Conservation (phyloP, 2,888 invertebrate species). For the Apamea crenata region DNA sequence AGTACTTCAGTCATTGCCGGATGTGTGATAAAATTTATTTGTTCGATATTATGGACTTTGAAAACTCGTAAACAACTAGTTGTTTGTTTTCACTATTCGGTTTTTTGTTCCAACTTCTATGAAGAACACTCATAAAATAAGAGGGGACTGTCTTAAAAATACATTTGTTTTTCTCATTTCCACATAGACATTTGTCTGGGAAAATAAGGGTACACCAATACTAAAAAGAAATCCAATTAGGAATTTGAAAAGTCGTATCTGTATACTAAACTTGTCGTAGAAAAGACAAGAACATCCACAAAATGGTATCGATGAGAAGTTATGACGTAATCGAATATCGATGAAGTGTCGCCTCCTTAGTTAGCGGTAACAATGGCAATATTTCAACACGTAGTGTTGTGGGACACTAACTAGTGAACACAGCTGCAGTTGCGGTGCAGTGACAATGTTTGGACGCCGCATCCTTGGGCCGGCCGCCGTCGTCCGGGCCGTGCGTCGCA, state of each 20-base stretch:
- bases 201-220: neutral
- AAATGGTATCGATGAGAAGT: slow-evolving; percentile 23
- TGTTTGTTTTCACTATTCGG: slow-evolving; percentile 66
- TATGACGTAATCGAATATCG: slow-evolving; percentile 66
- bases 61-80: slow-evolving; percentile 71
- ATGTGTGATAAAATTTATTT: slow-evolving; percentile 65
- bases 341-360: slow-evolving; percentile 69
- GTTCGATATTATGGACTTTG: slow-evolving; percentile 68
- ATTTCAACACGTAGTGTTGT: slow-evolving; percentile 82
- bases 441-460: slow-evolving; percentile 86
- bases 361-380: slow-evolving; percentile 73
- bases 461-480: slow-evolving; percentile 76
- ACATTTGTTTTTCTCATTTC: slow-evolving; percentile 57
- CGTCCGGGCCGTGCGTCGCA: slow-evolving; percentile 77
- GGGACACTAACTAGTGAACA: slow-evolving; percentile 85
- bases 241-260: slow-evolving; percentile 33
- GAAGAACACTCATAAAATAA: slow-evolving; percentile 62
- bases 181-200: slow-evolving; percentile 33
- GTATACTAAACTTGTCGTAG: slow-evolving; percentile 35
- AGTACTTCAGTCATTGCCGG: slow-evolving; percentile 49
- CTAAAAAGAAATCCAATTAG: slow-evolving; percentile 38
- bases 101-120: slow-evolving; percentile 53
- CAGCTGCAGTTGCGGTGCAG: slow-evolving; percentile 85
- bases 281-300: slow-evolving; percentile 25
- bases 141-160: slow-evolving; percentile 50